These are phyloP conservation scores for Lepisosteus osseus DNA, from an alignment of 2,113 vertebrate genomes.

Conservation along the genomic window DNA sequence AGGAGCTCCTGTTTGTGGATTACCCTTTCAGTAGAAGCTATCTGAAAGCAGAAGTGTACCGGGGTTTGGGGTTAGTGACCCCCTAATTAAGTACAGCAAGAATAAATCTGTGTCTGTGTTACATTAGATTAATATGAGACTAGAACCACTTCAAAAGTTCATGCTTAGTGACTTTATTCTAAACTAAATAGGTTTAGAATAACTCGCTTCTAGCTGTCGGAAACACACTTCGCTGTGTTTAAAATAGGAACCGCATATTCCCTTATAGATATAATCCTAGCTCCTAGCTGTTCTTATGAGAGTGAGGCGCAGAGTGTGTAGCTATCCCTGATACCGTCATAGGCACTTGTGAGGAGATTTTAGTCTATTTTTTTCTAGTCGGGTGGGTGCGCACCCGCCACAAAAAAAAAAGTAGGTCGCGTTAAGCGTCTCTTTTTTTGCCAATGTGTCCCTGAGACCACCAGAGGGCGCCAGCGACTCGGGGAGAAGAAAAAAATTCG, in stretches of 20 bases:
- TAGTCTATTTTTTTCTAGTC: not conserved
- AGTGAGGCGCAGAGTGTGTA: not conserved
- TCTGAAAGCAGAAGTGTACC: too few species aligned
- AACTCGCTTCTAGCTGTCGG: too few species aligned
- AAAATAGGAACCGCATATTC: not conserved
- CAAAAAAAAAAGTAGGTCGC: not conserved
- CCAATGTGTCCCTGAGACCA: not conserved
- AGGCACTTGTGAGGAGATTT: not conserved
- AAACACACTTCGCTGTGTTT: too few species aligned
- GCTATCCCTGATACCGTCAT: not conserved
- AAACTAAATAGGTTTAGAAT: too few species aligned
- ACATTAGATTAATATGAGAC: too few species aligned
- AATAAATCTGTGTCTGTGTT: too few species aligned
- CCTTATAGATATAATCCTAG: not conserved
- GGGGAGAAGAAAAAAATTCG: not conserved
- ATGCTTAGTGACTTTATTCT: too few species aligned
- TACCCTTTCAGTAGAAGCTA: too few species aligned
- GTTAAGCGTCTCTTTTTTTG: not conserved
- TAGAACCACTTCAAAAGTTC: too few species aligned
- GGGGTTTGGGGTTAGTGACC: too few species aligned
- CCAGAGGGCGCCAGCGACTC: slow-evolving; percentile 8
- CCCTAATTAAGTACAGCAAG: too few species aligned
- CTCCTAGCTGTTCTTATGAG: not conserved
- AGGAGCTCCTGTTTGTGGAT: too few species aligned
- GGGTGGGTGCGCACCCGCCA: not conserved